Percentiles rank a stretch among this genome's conserved stretches.
These are phyloP conservation scores for Altica lythri DNA, from an alignment of 2,888 invertebrate species.

Conservation along the genomic window DNA sequence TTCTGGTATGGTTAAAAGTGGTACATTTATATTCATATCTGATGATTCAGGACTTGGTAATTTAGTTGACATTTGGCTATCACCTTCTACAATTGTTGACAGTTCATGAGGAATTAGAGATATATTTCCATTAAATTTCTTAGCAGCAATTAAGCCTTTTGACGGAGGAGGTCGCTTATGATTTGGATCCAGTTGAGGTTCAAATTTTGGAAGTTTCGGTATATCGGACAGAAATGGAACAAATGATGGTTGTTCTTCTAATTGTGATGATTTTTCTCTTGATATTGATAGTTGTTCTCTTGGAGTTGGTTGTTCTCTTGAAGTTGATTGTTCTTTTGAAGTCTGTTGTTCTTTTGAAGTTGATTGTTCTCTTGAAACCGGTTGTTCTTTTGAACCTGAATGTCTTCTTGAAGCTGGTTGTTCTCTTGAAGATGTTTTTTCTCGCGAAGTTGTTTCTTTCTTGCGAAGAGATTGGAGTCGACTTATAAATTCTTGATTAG, in stretches of 20 bases:
- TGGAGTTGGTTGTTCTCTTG: too few relatives aligned
- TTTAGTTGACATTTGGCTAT: constrained; percentile 50
- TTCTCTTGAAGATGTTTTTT: too few relatives aligned
- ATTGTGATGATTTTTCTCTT: too few relatives aligned
- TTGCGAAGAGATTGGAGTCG: constrained; percentile 34
- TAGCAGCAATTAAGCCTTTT: constrained; percentile 47
- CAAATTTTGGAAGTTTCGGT: constrained; percentile 53
- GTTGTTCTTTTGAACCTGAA: too few relatives aligned
- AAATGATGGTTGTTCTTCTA: constrained; percentile 38
- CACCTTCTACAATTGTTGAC: constrained; percentile 55
- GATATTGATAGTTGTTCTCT: too few relatives aligned
- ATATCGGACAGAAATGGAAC: constrained; percentile 53
- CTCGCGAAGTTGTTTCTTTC: too few relatives aligned
- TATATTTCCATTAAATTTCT: constrained; percentile 48
- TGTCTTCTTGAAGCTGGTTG: too few relatives aligned
- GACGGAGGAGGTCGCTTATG: constrained; percentile 52
- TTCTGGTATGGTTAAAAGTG: constrained; percentile 14
- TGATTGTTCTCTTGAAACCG: too few relatives aligned
- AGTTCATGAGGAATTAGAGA: constrained; percentile 53
- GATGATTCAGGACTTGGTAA: constrained; percentile 36
- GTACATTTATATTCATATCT: constrained; percentile 13
- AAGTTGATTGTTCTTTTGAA: too few relatives aligned
- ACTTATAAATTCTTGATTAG: constrained; percentile 34
- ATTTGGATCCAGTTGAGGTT: constrained; percentile 29
- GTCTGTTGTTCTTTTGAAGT: too few relatives aligned